Conservation (phyloP, 1,140 invertebrate genomes). For the Hydropsyche tenuis region DNA sequence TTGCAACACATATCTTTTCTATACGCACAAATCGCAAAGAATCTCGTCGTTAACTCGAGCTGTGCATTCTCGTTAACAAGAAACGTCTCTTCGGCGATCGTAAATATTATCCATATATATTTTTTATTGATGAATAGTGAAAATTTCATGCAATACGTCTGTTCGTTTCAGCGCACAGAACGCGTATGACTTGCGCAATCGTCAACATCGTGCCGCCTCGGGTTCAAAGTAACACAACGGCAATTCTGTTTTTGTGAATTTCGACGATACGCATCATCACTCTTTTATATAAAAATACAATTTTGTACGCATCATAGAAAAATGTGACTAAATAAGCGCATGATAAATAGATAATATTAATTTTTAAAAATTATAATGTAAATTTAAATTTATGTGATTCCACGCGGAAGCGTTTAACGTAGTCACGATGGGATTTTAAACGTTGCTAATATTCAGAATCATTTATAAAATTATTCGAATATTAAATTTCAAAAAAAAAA, state of each 20-base stretch:
- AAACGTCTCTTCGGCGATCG: background rate
- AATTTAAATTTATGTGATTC: too few species aligned
- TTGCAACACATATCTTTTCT: background rate
- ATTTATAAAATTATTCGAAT: too few species aligned
- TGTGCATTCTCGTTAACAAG: constrained; percentile 20
- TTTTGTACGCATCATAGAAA: too few species aligned
- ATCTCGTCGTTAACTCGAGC: background rate
- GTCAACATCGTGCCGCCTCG: background rate
- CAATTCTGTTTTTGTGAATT: background rate
- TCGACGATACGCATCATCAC: background rate
- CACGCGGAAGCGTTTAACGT: too few species aligned
- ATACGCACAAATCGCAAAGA: constrained; percentile 4
- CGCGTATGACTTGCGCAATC: constrained; percentile 16
- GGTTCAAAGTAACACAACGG: background rate
- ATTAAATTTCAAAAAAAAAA: too few species aligned
- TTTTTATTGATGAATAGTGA: background rate
- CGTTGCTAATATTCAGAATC: too few species aligned
- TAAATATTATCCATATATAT: background rate
- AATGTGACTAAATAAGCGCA: too few species aligned
- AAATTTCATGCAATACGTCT: background rate
- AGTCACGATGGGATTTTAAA: too few species aligned
- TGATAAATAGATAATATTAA: too few species aligned
- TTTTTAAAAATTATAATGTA: too few species aligned
- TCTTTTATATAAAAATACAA: background rate
- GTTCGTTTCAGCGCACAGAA: background rate